Percentiles rank a stretch among this genome's conserved stretches.
phyloP scores from a whole-genome alignment of 2,113 vertebrate species.

The Pontoporia blainvillei region DNA sequence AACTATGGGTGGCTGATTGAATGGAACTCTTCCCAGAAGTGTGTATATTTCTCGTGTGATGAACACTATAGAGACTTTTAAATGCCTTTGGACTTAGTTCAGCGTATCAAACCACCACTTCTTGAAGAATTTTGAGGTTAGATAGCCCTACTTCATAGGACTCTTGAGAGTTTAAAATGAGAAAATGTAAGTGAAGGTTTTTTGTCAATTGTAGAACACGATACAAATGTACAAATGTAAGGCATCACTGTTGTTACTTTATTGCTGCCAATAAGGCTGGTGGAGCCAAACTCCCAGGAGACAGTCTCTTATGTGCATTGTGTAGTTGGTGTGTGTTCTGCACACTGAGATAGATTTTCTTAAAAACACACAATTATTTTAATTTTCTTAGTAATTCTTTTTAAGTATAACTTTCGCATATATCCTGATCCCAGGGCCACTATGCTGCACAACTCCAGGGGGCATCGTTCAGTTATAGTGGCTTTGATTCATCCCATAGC shows the following conservation, averaged over 20 bases:
- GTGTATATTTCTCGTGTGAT: conserved; percentile 51
- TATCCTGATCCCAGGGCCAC: neutral
- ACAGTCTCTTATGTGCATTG: neutral
- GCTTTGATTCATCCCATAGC: neutral
- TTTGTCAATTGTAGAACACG: neutral
- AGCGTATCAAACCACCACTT: conserved; percentile 54
- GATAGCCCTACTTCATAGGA: neutral
- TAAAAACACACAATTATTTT: neutral
- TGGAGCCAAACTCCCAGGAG: neutral
- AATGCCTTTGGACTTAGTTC: conserved; percentile 67
- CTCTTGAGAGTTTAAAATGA: neutral
- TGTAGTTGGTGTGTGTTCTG: neutral
- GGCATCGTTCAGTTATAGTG: neutral
- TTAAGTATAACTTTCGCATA: neutral
- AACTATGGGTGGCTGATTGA: conserved; percentile 48
- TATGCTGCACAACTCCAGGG: neutral
- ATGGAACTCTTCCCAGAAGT: conserved; percentile 66
- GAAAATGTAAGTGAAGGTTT: neutral
- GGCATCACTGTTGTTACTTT: neutral
- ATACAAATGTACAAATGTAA: neutral
- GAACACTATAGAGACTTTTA: conserved; percentile 36
- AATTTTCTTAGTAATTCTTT: neutral
- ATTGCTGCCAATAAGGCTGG: neutral
- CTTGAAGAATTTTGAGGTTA: conserved; percentile 45
- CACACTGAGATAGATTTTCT: neutral